These are phyloP conservation scores for Flexamia atlantica DNA, from an alignment of 2,888 invertebrate genomes.

Conservation along the genomic window DNA sequence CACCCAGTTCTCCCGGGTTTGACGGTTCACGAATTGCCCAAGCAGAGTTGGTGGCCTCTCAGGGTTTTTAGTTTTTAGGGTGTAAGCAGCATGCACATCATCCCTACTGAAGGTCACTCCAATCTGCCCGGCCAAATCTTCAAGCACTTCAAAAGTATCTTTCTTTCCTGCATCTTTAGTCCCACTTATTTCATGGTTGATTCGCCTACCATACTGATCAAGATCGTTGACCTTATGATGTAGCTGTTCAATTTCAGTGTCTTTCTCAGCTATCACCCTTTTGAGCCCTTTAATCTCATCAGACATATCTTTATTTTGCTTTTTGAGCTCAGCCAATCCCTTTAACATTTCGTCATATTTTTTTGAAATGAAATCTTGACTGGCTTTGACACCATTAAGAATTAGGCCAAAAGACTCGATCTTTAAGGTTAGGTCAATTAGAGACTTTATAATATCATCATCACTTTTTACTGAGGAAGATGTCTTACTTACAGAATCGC, in stretches of 20 bases:
- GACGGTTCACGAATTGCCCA: not conserved
- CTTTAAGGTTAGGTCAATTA: constrained; percentile 13
- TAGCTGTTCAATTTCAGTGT: constrained; percentile 2
- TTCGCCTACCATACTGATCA: constrained; percentile 26
- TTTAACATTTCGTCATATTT: not conserved
- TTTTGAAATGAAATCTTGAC: not conserved
- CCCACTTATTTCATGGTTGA: constrained; percentile 5
- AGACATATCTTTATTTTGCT: constrained; percentile 3
- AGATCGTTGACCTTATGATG: not conserved
- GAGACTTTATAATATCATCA: not conserved
- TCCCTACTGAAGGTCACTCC: not conserved
- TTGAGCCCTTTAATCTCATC: constrained; percentile 13
- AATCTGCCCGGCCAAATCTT: not conserved
- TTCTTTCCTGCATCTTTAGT: not conserved
- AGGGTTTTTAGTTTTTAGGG: too few species aligned
- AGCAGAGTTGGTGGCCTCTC: not conserved
- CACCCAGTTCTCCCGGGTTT: not conserved
- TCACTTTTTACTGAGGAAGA: not conserved
- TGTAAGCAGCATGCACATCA: too few species aligned
- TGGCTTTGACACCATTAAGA: not conserved
- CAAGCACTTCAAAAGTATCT: not conserved
- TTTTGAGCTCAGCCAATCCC: constrained; percentile 8
- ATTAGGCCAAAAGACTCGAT: not conserved
- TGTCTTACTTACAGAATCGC: not conserved
- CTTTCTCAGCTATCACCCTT: not conserved